Evolutionary conservation across 2,888 invertebrate species (phyloP).

Genomic region (Mythimna vitellina): DNA sequence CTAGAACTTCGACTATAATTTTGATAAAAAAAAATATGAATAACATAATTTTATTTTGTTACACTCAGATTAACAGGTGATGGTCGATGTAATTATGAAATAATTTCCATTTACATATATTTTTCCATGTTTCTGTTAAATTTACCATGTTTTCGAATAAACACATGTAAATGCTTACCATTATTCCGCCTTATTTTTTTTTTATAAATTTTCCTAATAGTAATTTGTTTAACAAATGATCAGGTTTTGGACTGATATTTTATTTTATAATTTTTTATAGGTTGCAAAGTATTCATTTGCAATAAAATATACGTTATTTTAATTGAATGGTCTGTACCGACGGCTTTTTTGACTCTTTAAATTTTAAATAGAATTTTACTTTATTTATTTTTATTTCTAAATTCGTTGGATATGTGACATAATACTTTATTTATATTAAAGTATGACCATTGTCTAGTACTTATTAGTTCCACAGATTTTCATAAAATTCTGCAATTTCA

Average conservation of each 20-base stretch:
- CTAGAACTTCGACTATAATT: neutral
- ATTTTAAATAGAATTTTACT: neutral
- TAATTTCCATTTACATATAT: neutral
- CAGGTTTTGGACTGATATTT: neutral
- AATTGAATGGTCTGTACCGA: neutral
- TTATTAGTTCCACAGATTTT: neutral
- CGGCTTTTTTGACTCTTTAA: neutral
- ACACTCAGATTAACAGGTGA: constrained; percentile 3
- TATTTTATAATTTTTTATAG: neutral
- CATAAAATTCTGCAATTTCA: neutral
- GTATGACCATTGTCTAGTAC: neutral
- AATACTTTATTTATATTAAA: neutral
- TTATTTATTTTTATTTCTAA: neutral
- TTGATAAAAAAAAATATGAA: neutral
- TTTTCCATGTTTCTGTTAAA: constrained; percentile 8
- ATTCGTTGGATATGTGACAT: neutral
- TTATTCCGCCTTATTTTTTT: neutral
- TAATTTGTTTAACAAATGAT: constrained; percentile 23
- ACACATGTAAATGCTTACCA: neutral
- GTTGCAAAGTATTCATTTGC: neutral
- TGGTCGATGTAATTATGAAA: neutral
- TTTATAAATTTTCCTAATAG: constrained; percentile 1
- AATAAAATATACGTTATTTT: constrained; percentile 3
- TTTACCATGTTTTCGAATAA: neutral
- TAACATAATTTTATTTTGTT: neutral